A percentile compares a stretch with the other conserved stretches of the same genome.
Evolutionary conservation across 2,888 invertebrate genomes (phyloP).

Genomic region (Drosophila peninsularis): DNA sequence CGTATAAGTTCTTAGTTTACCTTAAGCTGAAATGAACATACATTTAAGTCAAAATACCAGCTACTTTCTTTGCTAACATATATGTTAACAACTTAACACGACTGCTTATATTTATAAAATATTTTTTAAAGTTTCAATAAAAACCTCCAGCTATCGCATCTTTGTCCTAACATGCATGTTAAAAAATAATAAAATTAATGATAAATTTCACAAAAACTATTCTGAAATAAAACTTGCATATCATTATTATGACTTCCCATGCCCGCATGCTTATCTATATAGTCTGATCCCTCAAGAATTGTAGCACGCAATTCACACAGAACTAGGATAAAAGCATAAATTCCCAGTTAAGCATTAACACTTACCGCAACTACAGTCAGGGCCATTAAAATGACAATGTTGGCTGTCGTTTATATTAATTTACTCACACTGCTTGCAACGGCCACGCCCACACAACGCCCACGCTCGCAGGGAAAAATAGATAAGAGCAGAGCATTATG

Average conservation of each 20-base stretch:
- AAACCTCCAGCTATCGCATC: neutral
- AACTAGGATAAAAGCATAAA: slow-evolving; percentile 9
- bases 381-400: slow-evolving; percentile 55
- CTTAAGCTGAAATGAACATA: no score
- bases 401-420: slow-evolving; percentile 69
- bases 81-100: neutral
- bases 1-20: no score
- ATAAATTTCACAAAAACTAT: neutral
- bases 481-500: slow-evolving; percentile 61
- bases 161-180: neutral
- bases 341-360: slow-evolving; percentile 41
- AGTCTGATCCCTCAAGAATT: slow-evolving; percentile 15
- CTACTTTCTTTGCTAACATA: no score
- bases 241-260: neutral
- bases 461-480: slow-evolving; percentile 1
- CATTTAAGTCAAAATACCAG: no score
- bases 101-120: neutral
- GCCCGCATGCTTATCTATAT: neutral
- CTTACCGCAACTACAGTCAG: slow-evolving; percentile 36
- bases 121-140: neutral
- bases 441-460: slow-evolving; percentile 57
- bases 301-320: slow-evolving; percentile 41
- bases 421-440: slow-evolving; percentile 63
- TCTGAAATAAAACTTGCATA: neutral
- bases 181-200: neutral